Conservation (phyloP, 2,113 vertebrate species). For the Poeciliopsis prolifica region DNA sequence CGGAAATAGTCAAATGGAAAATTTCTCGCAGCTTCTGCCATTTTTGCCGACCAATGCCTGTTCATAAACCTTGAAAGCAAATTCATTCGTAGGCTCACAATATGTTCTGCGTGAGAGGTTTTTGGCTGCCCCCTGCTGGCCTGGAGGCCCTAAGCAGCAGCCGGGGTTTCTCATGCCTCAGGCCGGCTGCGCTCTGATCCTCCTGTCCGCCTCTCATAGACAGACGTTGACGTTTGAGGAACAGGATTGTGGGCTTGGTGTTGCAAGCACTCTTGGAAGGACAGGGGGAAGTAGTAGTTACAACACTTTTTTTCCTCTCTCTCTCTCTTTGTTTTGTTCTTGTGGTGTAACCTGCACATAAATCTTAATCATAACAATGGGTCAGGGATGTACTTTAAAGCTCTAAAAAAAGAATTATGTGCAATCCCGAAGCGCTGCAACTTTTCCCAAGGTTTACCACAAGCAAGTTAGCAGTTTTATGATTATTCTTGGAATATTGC, state of each 20-base stretch:
- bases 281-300: constrained; percentile 58
- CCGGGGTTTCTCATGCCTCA: neutral
- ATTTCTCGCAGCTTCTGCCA: too few relatives aligned
- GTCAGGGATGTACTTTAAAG: constrained; percentile 7
- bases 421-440: neutral
- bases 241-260: constrained; percentile 56
- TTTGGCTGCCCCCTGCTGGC: neutral
- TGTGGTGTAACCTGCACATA: constrained; percentile 35
- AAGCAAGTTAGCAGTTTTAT: constrained; percentile 9
- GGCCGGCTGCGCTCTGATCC: constrained; percentile 10
- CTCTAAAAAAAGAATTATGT: neutral
- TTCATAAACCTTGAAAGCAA: neutral
- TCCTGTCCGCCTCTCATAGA: neutral
- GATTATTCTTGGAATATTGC: constrained; percentile 13
- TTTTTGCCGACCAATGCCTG: neutral
- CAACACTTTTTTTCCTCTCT: constrained; percentile 14
- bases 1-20: too few relatives aligned
- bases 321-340: constrained; percentile 11
- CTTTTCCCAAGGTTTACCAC: constrained; percentile 9
- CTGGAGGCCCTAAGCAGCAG: neutral
- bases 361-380: constrained; percentile 23
- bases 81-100: neutral
- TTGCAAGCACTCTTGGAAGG: constrained; percentile 59
- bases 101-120: neutral
- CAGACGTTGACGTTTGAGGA: constrained; percentile 52